Evolutionary conservation across 2,113 vertebrate species (phyloP).

Genomic region (Hippolais icterina): DNA sequence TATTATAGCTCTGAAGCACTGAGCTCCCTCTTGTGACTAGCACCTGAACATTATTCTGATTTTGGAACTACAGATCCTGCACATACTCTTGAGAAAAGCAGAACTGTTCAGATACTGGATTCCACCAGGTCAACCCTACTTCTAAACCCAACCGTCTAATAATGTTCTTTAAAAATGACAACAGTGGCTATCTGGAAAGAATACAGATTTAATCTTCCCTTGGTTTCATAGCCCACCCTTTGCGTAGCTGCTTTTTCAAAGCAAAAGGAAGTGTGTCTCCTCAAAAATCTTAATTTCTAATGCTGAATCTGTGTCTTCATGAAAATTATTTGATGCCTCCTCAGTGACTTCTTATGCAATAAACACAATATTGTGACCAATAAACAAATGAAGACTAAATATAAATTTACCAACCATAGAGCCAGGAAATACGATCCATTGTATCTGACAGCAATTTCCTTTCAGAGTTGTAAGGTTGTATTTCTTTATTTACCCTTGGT

Average conservation of each 20-base stretch:
- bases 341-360: background rate
- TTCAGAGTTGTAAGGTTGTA: background rate
- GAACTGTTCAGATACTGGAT: background rate
- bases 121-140: background rate
- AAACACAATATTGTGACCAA: background rate
- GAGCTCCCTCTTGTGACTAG: conserved; percentile 69
- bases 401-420: background rate
- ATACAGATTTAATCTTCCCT: background rate
- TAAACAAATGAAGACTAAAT: conserved; percentile 4
- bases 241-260: background rate
- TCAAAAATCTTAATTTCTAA: background rate
- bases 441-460: conserved; percentile 46
- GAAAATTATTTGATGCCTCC: background rate
- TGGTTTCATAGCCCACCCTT: background rate
- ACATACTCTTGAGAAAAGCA: background rate
- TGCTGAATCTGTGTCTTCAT: background rate
- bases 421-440: conserved; percentile 5
- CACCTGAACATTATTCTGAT: conserved; percentile 33
- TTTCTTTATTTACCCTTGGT: conserved; percentile 23
- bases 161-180: background rate
- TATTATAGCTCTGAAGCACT: conserved; percentile 17
- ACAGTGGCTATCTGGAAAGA: background rate
- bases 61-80: background rate
- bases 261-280: background rate
- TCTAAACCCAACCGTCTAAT: background rate